Evolutionary conservation across 1,140 invertebrate species (phyloP), one percentile per base, ranked within the genome.

Genomic region (Meloidogyne chitwoodi): DNA sequence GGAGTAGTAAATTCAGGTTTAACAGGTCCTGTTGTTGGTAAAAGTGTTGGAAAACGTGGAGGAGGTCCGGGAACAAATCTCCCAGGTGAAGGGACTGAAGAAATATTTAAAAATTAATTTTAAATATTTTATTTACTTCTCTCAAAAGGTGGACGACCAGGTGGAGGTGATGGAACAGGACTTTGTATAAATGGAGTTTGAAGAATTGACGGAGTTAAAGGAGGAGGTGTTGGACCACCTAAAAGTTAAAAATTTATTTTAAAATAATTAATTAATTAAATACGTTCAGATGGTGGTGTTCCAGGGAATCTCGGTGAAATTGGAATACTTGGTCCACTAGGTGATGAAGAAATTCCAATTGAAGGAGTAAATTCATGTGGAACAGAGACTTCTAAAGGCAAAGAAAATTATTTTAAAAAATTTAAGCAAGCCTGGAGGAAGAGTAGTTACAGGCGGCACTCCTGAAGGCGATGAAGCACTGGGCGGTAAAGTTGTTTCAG

Each of bases 271-370:
- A 56, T 38, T 38, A 56, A n/a, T n/a, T n/a, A n/a, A n/a, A n/a
- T n/a, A 56, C 48, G 48, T 56, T 56, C 48, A 8, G 48, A 4
- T n/a, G 48, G 48, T 6, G 16, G 48, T 56, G 48, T 56, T 56
- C 48, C 48, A n/a, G 48, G 48, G n/a, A 56, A 56, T 56, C 48
- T n/a, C n/a, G 48, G 48, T 44, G 76, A 24, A 48, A 38, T 67
- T 48, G 69, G 77, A 22, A 72, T 70, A 5, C 24, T 76, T 22
- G 77, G 77, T n/a, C 3, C 31, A 22, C 38, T n/a, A 29, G 63
- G 80, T 16, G 41, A 27, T 27, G 27, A 29, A 24, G 19, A 56
- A 16, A 16, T 34, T 24, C 34, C 44, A 19, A 29, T 80, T 77
- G 44, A 34, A 38, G 26, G 44, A 11, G 80, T 24, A 64, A 34